These are phyloP conservation scores for Xestia rhomboidea DNA, from an alignment of 2,888 invertebrate genomes.

Conservation along the genomic window DNA sequence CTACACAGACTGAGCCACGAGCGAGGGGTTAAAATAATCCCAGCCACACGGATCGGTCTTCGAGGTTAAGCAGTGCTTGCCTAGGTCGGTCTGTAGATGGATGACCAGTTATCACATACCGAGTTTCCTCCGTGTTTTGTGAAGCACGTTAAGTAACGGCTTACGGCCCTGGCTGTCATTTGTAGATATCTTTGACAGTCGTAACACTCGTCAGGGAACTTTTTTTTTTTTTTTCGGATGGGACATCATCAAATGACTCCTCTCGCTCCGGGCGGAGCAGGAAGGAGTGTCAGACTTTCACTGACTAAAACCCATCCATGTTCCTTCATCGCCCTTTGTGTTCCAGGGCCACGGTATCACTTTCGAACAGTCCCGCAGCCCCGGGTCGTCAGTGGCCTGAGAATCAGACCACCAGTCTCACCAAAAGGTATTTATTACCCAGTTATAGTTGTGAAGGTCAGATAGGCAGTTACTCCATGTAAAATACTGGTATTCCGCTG, in stretches of 20 bases:
- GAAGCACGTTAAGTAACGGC: not conserved
- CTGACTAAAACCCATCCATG: no score
- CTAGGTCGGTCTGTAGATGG: not conserved
- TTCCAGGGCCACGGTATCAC: no score
- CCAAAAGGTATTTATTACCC: not conserved
- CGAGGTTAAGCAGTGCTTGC: not conserved
- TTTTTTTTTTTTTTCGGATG: no score
- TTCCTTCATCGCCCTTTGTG: no score
- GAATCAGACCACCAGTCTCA: not conserved
- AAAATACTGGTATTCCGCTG: no score
- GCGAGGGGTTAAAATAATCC: not conserved
- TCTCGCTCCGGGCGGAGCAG: no score
- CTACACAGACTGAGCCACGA: not conserved
- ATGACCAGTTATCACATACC: not conserved
- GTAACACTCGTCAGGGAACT: no score
- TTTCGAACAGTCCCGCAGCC: no score
- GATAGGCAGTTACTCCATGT: not conserved
- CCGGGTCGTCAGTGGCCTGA: not conserved
- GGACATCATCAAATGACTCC: no score
- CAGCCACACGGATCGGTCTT: not conserved
- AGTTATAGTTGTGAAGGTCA: not conserved
- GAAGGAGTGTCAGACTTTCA: no score
- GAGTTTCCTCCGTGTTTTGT: not conserved
- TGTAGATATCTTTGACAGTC: not conserved
- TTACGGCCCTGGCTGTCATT: not conserved